Base-by-base conservation (phyloP, 1,140 invertebrate species). In the Rhopalosiphum padi region DNA sequence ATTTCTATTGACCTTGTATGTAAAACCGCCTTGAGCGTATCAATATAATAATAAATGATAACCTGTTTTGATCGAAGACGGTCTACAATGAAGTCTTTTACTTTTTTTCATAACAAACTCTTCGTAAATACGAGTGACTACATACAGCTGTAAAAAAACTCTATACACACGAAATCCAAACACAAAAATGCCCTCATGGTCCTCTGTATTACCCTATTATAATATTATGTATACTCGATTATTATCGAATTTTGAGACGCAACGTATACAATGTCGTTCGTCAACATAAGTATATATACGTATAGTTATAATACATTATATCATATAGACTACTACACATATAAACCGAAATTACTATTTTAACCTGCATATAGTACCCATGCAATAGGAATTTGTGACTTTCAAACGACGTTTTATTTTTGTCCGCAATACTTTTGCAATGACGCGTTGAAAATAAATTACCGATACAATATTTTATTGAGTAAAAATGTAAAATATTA, bases 121-220 rank as follows among this genome's bases (percentile, higher is more conserved):
- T 18, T 30, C 4, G 46, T 46, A 11, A 46, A 46, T 68, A 60
- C 30, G 30, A 68, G 60, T 15, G 60, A 35, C 60, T n/a, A 5
- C n/a, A 68, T 18, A 68, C 15, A 15, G 4, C 4, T 18, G n/a
- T 77, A 77, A 18, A 77, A 77, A 77, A 77, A 77, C 60, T 68
- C 60, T 68, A n/a, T 77, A 77, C 60, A 77, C 18, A n/a, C 60
- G 15, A 77, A 77, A n/a, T n/a, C 15, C 60, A 18, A n/a, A 77
- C 60, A 77, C 60, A 77, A 77, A 77, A 77, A 77, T 77, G 30
- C n/a, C n/a, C 60, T 77, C 60, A 77, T 77, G 60, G 60, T 77
- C 60, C 60, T 77, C n/a, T 35, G 5, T 22, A 77, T n/a, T 77
- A 35, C 60, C 30, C n/a, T 35, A n/a, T 77, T 51, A 51, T 51